A percentile compares a stretch with the other conserved stretches of the same genome.
Evolutionary conservation across 1,140 invertebrate species (phyloP).

Genomic region (Hydropsyche tenuis): DNA sequence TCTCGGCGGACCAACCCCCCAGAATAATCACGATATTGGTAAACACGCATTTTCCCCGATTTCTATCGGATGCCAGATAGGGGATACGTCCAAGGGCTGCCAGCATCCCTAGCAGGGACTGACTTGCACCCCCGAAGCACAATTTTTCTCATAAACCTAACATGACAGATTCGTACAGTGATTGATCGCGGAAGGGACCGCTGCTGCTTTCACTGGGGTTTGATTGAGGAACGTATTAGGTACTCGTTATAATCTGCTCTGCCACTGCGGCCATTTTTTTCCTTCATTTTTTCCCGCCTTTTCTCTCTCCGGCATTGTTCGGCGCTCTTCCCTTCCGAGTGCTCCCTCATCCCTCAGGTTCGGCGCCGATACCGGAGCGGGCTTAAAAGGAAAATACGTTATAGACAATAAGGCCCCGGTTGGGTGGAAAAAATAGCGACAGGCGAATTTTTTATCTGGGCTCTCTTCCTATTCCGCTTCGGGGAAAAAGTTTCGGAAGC

Average conservation of each 20-base stretch:
- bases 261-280: conserved; percentile 24
- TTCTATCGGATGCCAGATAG: conserved; percentile 6
- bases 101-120: conserved; percentile 13
- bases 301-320: not conserved
- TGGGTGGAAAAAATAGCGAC: conserved; percentile 46
- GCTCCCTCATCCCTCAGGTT: too few relatives aligned
- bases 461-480: conserved; percentile 36
- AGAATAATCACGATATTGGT: conserved; percentile 38
- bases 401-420: conserved; percentile 49
- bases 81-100: not conserved
- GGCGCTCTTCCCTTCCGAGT: conserved; percentile 3
- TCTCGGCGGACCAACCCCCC: conserved; percentile 13
- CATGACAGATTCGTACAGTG: conserved; percentile 65
- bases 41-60: conserved; percentile 34
- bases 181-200: conserved; percentile 57
- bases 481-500: conserved; percentile 44
- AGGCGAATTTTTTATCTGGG: conserved; percentile 49
- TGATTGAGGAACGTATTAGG: conserved; percentile 51
- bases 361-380: not conserved
- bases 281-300: not conserved
- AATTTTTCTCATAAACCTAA: conserved; percentile 66
- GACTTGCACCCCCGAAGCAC: conserved; percentile 45
- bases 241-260: conserved; percentile 49
- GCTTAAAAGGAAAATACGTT: conserved; percentile 49
- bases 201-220: conserved; percentile 48